Base-by-base conservation (phyloP, 2,797 vertebrate genomes). In the Esox masquinongy region DNA sequence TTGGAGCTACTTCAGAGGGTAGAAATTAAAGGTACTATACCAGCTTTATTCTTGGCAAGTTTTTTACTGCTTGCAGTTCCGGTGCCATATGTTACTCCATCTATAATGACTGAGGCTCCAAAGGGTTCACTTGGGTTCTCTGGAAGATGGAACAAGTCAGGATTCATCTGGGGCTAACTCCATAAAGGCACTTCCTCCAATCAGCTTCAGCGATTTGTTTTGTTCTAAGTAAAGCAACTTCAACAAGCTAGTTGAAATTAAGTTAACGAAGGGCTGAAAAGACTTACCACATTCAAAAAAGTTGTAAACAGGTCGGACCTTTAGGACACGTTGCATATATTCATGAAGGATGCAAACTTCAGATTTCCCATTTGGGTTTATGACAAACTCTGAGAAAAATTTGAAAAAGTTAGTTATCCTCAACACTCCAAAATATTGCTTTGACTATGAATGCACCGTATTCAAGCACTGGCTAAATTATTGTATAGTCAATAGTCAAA, bases 111-210 rank as follows among this genome's bases (percentile, higher is more conserved):
- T 0, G 98, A 99, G 50, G 98, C 98, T 91, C 98, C 98, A 83
- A 99, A 99, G 94, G 98, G 98, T 92, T 99, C 98, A 95, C 98
- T 99, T 95, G 98, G 97, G 94, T 99, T 99, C 95, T 99, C 98
- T 99, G 92, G 59, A 73, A 86, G 79, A 90, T 73, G 85, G 22
- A 84, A 75, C 39, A 50, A 63, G 0, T 17, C 0, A 47, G 7
- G 6, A 69, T 77, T 31, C 4, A 63, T 47, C 36, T 49, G 0
- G 73, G 31, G 67, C 11, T 2, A 24, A 61, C 4, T 1, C 5
- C 6, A 68, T 17, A 4, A 36, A 9, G n/a, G 11, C 19, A 68
- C 34, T 5, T 36, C 17, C 4, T 49, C 31, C 29, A 0, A 7
- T 26, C 16, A 31, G 26, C 64, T 67, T 67, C 26, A 11, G 26